Evolutionary conservation across 2,113 vertebrate genomes (phyloP).

Genomic region (Mungos mungo): DNA sequence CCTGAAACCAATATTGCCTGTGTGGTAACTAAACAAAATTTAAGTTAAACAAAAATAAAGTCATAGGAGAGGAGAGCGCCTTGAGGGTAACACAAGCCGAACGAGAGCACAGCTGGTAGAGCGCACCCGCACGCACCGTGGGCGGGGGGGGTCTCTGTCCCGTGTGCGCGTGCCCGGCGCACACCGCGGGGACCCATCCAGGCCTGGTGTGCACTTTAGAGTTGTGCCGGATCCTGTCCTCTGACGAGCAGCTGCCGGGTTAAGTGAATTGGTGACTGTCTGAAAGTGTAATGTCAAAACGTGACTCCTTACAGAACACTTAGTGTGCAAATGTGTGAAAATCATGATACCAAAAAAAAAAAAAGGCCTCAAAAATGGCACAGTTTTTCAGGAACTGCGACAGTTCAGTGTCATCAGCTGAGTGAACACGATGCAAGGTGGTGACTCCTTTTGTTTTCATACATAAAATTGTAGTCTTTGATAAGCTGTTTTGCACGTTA

Average conservation of each 20-base stretch:
- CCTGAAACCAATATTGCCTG: no score
- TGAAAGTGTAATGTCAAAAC: not conserved
- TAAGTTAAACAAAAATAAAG: not conserved
- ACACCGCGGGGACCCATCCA: fast-evolving
- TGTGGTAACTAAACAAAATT: no score
- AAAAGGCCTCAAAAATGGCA: not conserved
- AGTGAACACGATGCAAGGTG: not conserved
- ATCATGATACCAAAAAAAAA: not conserved
- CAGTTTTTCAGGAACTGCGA: not conserved
- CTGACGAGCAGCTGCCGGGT: fast-evolving
- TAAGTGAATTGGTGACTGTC: not conserved
- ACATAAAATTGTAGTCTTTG: not conserved
- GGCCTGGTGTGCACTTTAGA: fast-evolving
- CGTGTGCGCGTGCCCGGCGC: fast-evolving
- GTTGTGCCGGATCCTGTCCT: fast-evolving
- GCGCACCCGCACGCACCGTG: fast-evolving
- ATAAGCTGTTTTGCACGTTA: no score
- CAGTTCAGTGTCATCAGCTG: not conserved
- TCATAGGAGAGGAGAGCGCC: not conserved
- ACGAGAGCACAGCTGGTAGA: not conserved
- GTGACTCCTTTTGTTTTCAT: not conserved
- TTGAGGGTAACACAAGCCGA: not conserved
- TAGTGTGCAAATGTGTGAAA: not conserved
- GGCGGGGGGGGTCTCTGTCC: no score
- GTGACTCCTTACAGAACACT: not conserved